Evolutionary conservation across 2,888 invertebrate genomes (phyloP).

Genomic region (Hipparchia semele): DNA sequence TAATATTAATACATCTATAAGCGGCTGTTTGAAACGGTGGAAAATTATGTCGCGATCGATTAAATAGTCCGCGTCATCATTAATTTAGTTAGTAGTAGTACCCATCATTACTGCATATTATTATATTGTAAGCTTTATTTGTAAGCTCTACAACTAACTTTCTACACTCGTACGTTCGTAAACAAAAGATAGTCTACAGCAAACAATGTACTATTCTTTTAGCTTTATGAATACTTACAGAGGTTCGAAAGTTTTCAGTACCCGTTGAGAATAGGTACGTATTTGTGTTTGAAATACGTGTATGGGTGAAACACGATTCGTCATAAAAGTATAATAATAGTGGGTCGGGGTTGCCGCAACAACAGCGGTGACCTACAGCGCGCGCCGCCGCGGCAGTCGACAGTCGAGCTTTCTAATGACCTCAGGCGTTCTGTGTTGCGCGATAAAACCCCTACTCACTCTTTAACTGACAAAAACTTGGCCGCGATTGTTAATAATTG

Average conservation of each 20-base stretch:
- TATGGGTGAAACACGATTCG: constrained; percentile 77
- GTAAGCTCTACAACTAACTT: too few relatives aligned
- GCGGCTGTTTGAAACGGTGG: neutral
- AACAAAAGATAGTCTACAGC: neutral
- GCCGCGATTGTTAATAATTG: constrained; percentile 57
- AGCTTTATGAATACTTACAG: neutral
- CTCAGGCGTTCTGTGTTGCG: constrained; percentile 78
- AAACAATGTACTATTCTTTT: neutral
- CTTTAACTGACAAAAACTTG: constrained; percentile 61
- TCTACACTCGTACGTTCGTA: too few relatives aligned
- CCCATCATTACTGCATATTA: neutral
- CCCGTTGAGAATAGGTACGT: neutral
- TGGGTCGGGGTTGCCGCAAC: constrained; percentile 80
- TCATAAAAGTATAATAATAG: constrained; percentile 83
- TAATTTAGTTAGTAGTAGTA: neutral
- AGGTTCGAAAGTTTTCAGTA: neutral
- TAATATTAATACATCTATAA: too few relatives aligned
- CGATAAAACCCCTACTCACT: constrained; percentile 59
- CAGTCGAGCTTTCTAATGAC: constrained; percentile 80
- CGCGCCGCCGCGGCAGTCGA: constrained; percentile 80
- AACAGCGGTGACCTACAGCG: constrained; percentile 79
- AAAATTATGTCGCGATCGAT: neutral
- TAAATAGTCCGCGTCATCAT: neutral
- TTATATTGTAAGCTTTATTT: too few relatives aligned
- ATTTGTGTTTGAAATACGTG: constrained; percentile 45